Conservation (phyloP, 2,797 vertebrate genomes). For the Pseudochaenichthys georgianus region DNA sequence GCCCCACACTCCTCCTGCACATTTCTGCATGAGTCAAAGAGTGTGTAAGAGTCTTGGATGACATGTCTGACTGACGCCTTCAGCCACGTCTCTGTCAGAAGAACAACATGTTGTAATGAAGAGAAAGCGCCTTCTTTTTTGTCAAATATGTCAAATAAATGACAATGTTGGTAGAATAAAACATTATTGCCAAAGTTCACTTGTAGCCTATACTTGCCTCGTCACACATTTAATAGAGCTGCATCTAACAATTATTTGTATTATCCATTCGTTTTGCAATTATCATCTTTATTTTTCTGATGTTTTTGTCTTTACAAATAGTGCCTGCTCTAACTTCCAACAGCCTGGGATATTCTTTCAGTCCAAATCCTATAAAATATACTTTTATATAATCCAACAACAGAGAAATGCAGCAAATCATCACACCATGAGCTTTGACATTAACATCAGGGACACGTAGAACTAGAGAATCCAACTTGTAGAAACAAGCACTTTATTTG, state of each 20-base stretch:
- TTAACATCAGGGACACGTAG: too few species aligned
- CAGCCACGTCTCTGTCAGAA: neutral
- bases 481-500: too few species aligned
- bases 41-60: neutral
- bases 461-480: too few species aligned
- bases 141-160: too few species aligned
- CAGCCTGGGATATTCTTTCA: neutral
- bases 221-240: neutral
- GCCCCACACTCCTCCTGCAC: conserved; percentile 23
- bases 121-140: neutral
- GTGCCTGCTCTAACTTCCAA: neutral
- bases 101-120: neutral
- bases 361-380: too few species aligned
- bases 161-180: neutral
- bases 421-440: too few species aligned
- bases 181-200: neutral
- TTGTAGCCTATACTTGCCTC: too few species aligned
- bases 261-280: neutral
- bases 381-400: too few species aligned
- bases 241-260: neutral
- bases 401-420: too few species aligned
- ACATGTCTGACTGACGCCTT: neutral
- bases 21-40: conserved; percentile 27
- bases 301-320: neutral
- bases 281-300: too few species aligned